Percentiles rank a stretch among this genome's conserved stretches.
Evolutionary conservation across 1,140 invertebrate genomes (phyloP).

Genomic region (Chrysopa pallens): DNA sequence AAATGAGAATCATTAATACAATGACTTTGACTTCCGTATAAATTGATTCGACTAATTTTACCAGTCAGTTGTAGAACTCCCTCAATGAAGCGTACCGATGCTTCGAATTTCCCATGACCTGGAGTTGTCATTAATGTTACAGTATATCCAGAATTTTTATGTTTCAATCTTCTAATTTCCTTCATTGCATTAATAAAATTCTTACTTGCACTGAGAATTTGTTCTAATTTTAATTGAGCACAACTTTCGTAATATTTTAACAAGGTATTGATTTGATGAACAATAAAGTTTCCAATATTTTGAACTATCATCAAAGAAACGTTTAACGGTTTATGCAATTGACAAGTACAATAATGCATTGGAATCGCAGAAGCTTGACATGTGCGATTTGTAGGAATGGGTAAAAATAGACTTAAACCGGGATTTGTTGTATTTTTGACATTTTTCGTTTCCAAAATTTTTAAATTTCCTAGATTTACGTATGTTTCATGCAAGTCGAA

Average conservation of each 20-base stretch:
- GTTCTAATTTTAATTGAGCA: slow-evolving; percentile 28
- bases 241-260: slow-evolving; percentile 38
- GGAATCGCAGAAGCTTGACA: slow-evolving; percentile 57
- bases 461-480: slow-evolving; percentile 33
- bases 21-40: slow-evolving; percentile 60
- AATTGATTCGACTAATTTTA: slow-evolving; percentile 55
- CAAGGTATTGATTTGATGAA: slow-evolving; percentile 41
- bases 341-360: slow-evolving; percentile 72
- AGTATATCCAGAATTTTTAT: slow-evolving; percentile 28
- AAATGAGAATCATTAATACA: slow-evolving; percentile 57
- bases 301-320: slow-evolving; percentile 22
- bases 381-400: slow-evolving; percentile 49
- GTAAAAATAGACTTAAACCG: slow-evolving; percentile 30
- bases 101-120: slow-evolving; percentile 54
- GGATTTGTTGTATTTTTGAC: slow-evolving; percentile 12
- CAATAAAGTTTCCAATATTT: slow-evolving; percentile 32
- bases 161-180: slow-evolving; percentile 19
- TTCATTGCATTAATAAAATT: slow-evolving; percentile 22
- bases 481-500: slow-evolving; percentile 66
- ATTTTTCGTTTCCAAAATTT: slow-evolving; percentile 14
- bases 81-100: slow-evolving; percentile 34
- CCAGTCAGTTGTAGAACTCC: slow-evolving; percentile 27
- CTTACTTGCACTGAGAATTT: slow-evolving; percentile 28
- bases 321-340: slow-evolving; percentile 32
- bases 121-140: slow-evolving; percentile 44